These are phyloP conservation scores for Phenganax marumi DNA, from an alignment of 92 coral and sea anemone genomes.

Conservation along the genomic window DNA sequence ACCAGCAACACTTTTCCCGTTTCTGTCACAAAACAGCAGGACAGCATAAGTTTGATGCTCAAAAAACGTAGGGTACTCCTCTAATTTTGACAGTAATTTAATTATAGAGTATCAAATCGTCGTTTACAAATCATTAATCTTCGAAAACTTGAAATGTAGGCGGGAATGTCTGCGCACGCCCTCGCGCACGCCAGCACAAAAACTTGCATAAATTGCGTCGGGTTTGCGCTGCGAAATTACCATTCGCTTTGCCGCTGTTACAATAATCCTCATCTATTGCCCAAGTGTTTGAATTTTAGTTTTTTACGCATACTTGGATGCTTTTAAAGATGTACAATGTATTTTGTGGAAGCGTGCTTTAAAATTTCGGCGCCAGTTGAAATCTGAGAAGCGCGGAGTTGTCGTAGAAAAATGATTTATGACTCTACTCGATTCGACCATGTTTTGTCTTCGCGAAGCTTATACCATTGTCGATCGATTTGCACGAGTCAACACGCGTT, in stretches of 20 bases:
- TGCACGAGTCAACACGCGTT: neutral
- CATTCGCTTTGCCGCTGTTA: neutral
- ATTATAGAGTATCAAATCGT: neutral
- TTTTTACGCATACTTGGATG: neutral
- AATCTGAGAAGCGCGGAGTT: conserved; percentile 16
- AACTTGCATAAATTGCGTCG: neutral
- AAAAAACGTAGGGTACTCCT: neutral
- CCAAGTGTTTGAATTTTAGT: neutral
- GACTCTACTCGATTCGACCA: neutral
- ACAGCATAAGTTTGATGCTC: conserved; percentile 6
- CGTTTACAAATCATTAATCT: conserved; percentile 37
- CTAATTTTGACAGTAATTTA: conserved; percentile 6
- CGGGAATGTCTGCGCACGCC: conserved; percentile 27
- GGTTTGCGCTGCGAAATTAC: neutral
- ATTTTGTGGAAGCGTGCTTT: neutral
- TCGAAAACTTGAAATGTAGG: conserved; percentile 13
- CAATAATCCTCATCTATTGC: neutral
- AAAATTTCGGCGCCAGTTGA: conserved; percentile 8
- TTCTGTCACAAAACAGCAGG: neutral
- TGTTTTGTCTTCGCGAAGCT: neutral
- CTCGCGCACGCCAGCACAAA: neutral
- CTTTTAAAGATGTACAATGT: neutral
- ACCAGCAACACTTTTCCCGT: too few relatives aligned
- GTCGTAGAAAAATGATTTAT: conserved; percentile 31
- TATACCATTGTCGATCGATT: neutral